These are phyloP conservation scores for Nomada hirtipes DNA, from an alignment of 2,888 invertebrate genomes.

Conservation along the genomic window DNA sequence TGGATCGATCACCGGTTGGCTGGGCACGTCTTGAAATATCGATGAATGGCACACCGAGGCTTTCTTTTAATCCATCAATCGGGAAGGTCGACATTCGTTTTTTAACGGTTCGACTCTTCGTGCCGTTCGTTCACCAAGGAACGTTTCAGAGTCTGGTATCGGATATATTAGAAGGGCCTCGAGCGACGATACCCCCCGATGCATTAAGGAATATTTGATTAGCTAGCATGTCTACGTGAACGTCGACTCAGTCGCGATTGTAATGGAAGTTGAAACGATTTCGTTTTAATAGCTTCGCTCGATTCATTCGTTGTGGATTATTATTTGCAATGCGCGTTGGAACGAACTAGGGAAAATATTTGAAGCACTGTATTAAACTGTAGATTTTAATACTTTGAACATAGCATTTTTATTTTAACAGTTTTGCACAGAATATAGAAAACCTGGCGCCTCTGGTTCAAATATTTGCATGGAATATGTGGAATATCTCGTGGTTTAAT, in stretches of 20 bases:
- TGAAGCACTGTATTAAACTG: too few species aligned
- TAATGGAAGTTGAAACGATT: background rate
- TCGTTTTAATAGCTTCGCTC: background rate
- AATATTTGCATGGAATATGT: too few species aligned
- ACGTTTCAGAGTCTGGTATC: background rate
- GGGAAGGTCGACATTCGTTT: background rate
- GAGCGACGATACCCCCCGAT: background rate
- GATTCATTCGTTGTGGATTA: too few species aligned
- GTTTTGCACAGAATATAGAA: too few species aligned
- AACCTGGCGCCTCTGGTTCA: too few species aligned
- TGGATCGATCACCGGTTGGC: conserved; percentile 16
- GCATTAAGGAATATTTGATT: conserved; percentile 29
- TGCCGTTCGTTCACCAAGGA: background rate
- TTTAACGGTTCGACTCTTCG: background rate
- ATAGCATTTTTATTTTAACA: too few species aligned
- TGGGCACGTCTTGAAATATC: conserved; percentile 56
- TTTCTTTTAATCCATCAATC: conserved; percentile 37
- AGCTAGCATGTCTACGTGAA: background rate
- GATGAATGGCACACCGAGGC: conserved; percentile 21
- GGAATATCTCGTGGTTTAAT: too few species aligned
- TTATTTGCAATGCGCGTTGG: too few species aligned
- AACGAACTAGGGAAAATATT: too few species aligned
- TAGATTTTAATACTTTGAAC: too few species aligned
- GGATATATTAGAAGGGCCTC: background rate
- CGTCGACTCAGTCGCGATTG: background rate